Evolutionary conservation across 2,888 invertebrate genomes (phyloP).

Genomic region (Phrixothrix hirtus): DNA sequence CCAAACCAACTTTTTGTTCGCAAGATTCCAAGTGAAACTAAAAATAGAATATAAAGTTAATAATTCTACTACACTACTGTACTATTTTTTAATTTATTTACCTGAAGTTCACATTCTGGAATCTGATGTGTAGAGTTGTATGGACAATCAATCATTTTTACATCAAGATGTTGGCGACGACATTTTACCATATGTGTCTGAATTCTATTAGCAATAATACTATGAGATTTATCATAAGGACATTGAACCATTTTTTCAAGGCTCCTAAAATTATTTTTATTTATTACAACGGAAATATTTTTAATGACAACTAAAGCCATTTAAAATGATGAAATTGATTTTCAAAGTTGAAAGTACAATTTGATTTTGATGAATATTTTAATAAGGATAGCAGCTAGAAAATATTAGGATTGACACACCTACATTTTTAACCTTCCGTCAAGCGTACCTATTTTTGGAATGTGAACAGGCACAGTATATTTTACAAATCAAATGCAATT

Average conservation of each 20-base stretch:
- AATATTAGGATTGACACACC: too few relatives aligned
- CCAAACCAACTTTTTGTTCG: conserved; percentile 37
- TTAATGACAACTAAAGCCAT: too few relatives aligned
- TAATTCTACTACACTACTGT: neutral
- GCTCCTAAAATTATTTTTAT: too few relatives aligned
- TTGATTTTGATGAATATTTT: too few relatives aligned
- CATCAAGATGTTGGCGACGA: conserved; percentile 56
- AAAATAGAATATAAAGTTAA: conserved; percentile 19
- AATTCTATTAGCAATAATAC: conserved; percentile 59
- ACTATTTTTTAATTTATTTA: conserved; percentile 42
- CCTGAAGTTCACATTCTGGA: conserved; percentile 59
- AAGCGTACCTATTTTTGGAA: too few relatives aligned
- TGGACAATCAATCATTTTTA: conserved; percentile 58
- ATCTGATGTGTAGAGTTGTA: conserved; percentile 62
- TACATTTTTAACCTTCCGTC: too few relatives aligned
- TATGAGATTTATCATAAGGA: conserved; percentile 63
- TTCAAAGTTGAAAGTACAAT: too few relatives aligned
- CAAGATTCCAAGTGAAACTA: conserved; percentile 44
- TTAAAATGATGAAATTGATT: too few relatives aligned
- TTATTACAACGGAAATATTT: too few relatives aligned
- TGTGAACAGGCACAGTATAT: too few relatives aligned
- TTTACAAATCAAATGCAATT: too few relatives aligned
- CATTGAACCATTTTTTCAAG: conserved; percentile 58
- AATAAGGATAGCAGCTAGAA: too few relatives aligned
- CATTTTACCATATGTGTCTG: conserved; percentile 65